Conservation (phyloP, 2,888 invertebrate genomes). For the Sinentomon sp. region DNA sequence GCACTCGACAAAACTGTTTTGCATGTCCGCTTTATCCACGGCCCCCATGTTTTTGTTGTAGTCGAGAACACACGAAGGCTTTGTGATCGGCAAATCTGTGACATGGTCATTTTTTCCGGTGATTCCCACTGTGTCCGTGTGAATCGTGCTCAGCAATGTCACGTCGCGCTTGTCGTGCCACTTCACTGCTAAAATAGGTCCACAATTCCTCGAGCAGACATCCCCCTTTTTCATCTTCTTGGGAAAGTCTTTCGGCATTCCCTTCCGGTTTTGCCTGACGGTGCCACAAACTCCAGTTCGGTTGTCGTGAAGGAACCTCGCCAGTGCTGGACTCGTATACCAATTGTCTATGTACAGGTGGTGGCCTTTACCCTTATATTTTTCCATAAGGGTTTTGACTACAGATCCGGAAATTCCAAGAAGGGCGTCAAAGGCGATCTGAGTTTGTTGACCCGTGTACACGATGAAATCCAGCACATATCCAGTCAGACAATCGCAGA, state of each 20-base stretch:
- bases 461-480: conserved; percentile 8
- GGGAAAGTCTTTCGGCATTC: conserved; percentile 6
- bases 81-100: not conserved
- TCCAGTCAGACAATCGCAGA: conserved; percentile 9
- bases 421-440: not conserved
- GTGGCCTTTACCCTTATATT: conserved; percentile 8
- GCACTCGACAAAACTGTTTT: conserved; percentile 1
- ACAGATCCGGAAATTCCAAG: conserved; percentile 7
- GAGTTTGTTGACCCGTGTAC: conserved; percentile 4
- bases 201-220: not conserved
- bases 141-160: conserved; percentile 5
- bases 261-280: conserved; percentile 10
- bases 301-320: conserved; percentile 4
- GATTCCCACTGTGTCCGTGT: not conserved
- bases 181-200: conserved; percentile 4
- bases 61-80: conserved; percentile 1
- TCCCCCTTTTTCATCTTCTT: conserved; percentile 10
- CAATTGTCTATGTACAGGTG: conserved; percentile 11
- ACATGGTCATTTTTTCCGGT: not conserved
- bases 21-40: conserved; percentile 5
- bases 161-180: conserved; percentile 8
- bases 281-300: conserved; percentile 12
- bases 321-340: conserved; percentile 7
- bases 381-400: conserved; percentile 6
- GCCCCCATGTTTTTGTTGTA: conserved; percentile 7